phyloP scores from a whole-genome alignment of 2,113 vertebrate species.

The Gasterosteus nipponicus region DNA sequence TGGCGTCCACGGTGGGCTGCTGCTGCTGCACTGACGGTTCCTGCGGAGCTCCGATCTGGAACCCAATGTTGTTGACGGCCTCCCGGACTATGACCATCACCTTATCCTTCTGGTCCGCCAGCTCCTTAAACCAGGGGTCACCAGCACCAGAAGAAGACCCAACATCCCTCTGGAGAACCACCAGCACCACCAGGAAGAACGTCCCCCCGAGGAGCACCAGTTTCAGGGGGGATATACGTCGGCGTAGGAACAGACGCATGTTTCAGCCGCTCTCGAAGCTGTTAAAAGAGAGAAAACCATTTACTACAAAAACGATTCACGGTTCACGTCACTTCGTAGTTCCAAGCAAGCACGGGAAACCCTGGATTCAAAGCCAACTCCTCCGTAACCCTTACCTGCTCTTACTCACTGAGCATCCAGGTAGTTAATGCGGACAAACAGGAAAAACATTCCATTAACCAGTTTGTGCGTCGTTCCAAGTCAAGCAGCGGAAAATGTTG shows the following conservation, averaged over 20 bases:
- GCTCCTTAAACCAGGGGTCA: constrained; percentile 90
- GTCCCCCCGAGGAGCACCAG: constrained; percentile 83
- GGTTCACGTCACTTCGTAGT: not conserved
- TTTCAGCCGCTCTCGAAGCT: constrained; percentile 22
- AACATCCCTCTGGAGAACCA: constrained; percentile 88
- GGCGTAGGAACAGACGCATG: constrained; percentile 85
- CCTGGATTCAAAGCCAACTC: not conserved
- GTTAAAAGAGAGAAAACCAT: constrained; percentile 12
- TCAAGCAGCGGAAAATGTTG: constrained; percentile 47
- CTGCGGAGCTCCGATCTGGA: constrained; percentile 90
- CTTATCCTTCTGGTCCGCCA: constrained; percentile 84
- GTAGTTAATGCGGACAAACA: not conserved
- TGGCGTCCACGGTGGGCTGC: constrained; percentile 52
- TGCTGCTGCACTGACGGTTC: constrained; percentile 51
- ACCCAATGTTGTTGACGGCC: constrained; percentile 88
- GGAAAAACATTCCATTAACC: constrained; percentile 19
- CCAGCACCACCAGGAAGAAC: constrained; percentile 86
- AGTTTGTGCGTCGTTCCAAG: constrained; percentile 40
- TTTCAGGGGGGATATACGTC: constrained; percentile 87
- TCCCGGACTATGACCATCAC: constrained; percentile 88
- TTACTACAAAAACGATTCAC: not conserved
- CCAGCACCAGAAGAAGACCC: constrained; percentile 60
- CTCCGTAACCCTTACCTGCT: not conserved
- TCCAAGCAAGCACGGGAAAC: not conserved
- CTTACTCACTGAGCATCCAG: not conserved